Percentiles rank a stretch among this genome's conserved stretches.
phyloP scores from a whole-genome alignment of 2,888 invertebrate genomes.

The Hymenopus coronatus region DNA sequence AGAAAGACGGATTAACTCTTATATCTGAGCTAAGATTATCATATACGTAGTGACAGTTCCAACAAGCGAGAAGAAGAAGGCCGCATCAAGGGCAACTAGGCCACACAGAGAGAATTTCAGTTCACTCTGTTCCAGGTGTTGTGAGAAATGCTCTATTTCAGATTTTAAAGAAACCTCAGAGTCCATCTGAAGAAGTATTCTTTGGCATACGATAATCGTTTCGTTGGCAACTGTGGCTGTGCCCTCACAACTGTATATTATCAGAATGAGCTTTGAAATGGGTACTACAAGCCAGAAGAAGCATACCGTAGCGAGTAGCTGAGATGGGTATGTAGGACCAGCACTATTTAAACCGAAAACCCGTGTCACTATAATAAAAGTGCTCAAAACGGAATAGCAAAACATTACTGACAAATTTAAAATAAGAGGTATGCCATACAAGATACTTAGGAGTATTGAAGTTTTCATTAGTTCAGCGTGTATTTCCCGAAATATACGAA shows the following conservation, averaged over 20 bases:
- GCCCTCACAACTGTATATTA: background rate
- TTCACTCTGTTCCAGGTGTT: background rate
- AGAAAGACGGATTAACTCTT: no score
- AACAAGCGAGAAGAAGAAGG: background rate
- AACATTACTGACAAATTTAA: background rate
- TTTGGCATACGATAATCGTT: background rate
- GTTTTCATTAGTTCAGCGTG: background rate
- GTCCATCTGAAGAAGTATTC: background rate
- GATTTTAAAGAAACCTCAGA: background rate
- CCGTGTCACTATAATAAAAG: background rate
- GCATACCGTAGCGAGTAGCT: background rate
- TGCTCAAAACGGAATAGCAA: background rate
- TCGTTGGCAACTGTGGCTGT: background rate
- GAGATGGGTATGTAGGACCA: background rate
- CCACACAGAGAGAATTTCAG: background rate
- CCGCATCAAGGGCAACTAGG: background rate
- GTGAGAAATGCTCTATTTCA: background rate
- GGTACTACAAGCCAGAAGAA: background rate
- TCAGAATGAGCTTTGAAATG: background rate
- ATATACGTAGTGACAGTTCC: background rate
- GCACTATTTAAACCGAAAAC: background rate
- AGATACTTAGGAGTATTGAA: background rate
- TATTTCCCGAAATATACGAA: background rate
- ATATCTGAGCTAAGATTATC: background rate
- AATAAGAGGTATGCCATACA: background rate